phyloP scores from a whole-genome alignment of 2,888 invertebrate genomes.

The Plemyria rubiginata region DNA sequence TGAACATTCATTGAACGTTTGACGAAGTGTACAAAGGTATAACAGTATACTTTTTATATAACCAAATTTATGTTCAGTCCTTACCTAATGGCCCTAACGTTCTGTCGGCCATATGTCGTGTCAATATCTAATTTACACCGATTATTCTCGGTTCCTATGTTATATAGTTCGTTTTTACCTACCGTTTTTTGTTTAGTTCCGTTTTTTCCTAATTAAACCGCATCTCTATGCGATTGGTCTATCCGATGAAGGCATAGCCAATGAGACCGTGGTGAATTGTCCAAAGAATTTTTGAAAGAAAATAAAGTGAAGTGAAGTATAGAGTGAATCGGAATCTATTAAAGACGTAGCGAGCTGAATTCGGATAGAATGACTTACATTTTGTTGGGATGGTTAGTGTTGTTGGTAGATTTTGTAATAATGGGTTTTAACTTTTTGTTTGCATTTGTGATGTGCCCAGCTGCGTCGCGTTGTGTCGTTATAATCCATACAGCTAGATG shows the following conservation, averaged over 20 bases:
- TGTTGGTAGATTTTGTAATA: slow-evolving; percentile 39
- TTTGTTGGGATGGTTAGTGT: slow-evolving; percentile 38
- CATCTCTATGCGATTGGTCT: slow-evolving; percentile 38
- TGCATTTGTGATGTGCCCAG: slow-evolving; percentile 1
- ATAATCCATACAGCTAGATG: slow-evolving; percentile 1
- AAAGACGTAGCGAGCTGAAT: slow-evolving; percentile 40
- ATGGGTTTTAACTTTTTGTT: slow-evolving; percentile 26
- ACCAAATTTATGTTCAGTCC: neutral
- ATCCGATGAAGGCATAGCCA: slow-evolving; percentile 37
- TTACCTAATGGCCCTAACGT: neutral
- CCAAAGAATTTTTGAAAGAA: slow-evolving; percentile 38
- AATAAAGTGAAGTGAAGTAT: slow-evolving; percentile 37
- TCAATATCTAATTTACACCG: slow-evolving; percentile 40
- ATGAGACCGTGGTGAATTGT: slow-evolving; percentile 45
- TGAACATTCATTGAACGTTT: slow-evolving; percentile 5
- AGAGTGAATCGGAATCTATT: slow-evolving; percentile 45
- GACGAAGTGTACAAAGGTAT: too few relatives aligned
- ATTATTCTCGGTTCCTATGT: slow-evolving; percentile 43
- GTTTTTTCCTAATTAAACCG: slow-evolving; percentile 38
- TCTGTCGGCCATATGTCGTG: slow-evolving; percentile 36
- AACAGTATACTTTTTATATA: neutral
- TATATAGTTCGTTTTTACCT: slow-evolving; percentile 38
- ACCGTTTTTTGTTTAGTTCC: slow-evolving; percentile 37
- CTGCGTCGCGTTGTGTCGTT: slow-evolving; percentile 5
- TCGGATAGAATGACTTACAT: slow-evolving; percentile 42